A percentile compares a stretch with the other conserved stretches of the same genome.
Conservation (phyloP, 2,888 invertebrate genomes). For the Pristionchus entomophagus region DNA sequence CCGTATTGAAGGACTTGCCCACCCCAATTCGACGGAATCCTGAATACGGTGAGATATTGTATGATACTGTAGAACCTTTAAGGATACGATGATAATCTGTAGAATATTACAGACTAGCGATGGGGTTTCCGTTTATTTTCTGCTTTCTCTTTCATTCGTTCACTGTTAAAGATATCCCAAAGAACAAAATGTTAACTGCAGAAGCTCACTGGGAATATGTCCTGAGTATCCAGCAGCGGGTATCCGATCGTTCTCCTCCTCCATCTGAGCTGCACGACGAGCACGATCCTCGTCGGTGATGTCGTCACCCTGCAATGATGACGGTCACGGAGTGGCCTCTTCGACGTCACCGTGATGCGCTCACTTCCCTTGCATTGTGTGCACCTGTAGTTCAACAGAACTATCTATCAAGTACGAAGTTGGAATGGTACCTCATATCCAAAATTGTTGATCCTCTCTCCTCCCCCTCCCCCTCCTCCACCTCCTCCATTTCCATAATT, state of each 20-base stretch:
- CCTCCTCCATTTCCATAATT: neutral
- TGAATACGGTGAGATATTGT: constrained; percentile 17
- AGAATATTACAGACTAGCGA: too few species aligned
- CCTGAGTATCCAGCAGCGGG: constrained; percentile 66
- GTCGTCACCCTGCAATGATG: neutral
- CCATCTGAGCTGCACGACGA: neutral
- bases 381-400: too few species aligned
- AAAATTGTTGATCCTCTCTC: neutral
- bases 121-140: too few species aligned
- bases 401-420: too few species aligned
- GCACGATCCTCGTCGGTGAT: constrained; percentile 15
- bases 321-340: neutral
- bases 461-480: neutral
- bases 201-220: constrained; percentile 58
- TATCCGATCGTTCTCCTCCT: constrained; percentile 57
- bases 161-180: too few species aligned
- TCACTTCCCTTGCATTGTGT: too few species aligned
- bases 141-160: too few species aligned
- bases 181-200: neutral
- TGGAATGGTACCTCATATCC: constrained; percentile 33
- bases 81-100: too few species aligned
- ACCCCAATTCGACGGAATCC: constrained; percentile 59
- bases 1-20: constrained; percentile 64
- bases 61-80: neutral
- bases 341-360: too few species aligned